phyloP scores from a whole-genome alignment of 2,113 vertebrate genomes.

The Trinectes maculatus region DNA sequence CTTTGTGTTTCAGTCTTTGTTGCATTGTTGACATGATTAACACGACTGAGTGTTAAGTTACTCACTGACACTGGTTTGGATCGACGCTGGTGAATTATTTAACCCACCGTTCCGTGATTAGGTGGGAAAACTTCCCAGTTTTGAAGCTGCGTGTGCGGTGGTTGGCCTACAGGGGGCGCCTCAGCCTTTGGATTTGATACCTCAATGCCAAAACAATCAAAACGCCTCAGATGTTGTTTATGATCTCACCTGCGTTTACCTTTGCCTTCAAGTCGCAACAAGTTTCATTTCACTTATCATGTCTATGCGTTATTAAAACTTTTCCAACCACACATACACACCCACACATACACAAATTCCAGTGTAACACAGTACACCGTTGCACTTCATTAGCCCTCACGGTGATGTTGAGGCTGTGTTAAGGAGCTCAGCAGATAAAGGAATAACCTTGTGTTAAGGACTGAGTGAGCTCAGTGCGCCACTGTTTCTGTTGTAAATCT shows the following conservation, averaged over 20 bases:
- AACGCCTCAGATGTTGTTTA: neutral
- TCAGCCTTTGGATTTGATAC: conserved; percentile 50
- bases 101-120: conserved; percentile 14
- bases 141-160: conserved; percentile 15
- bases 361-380: conserved; percentile 3
- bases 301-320: neutral
- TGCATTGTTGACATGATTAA: neutral
- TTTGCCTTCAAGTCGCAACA: conserved; percentile 25
- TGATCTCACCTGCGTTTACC: conserved; percentile 30
- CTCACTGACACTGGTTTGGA: conserved; percentile 13
- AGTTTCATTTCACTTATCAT: neutral
- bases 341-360: neutral
- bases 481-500: neutral
- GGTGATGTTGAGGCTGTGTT: conserved; percentile 38
- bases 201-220: neutral
- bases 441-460: conserved; percentile 44
- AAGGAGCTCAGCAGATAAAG: conserved; percentile 47
- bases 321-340: neutral
- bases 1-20: neutral
- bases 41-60: neutral
- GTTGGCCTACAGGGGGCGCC: conserved; percentile 64
- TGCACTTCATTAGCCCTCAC: conserved; percentile 11
- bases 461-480: neutral
- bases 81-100: conserved; percentile 8
- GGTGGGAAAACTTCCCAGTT: conserved; percentile 1